These are phyloP conservation scores for Amaurobius ferox DNA, from an alignment of 2,888 invertebrate species.

Conservation along the genomic window DNA sequence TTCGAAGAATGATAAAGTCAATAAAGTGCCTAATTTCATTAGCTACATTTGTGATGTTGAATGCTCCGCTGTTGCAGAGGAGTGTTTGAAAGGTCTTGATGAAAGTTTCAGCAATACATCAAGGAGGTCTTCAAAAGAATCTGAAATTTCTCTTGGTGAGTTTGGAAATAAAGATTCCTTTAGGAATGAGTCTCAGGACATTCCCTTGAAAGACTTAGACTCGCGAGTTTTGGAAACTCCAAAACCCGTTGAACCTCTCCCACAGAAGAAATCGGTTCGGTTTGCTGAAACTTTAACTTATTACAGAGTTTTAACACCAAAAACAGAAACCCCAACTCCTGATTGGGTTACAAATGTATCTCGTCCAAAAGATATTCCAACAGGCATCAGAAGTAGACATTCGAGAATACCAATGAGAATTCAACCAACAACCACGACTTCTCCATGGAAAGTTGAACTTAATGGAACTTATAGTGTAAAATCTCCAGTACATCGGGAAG, in stretches of 20 bases:
- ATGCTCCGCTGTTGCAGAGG: constrained; percentile 15
- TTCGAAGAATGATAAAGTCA: neutral
- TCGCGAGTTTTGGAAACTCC: neutral
- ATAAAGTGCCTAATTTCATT: constrained; percentile 48
- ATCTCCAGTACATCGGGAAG: neutral
- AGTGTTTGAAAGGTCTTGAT: neutral
- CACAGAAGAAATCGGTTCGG: constrained; percentile 36
- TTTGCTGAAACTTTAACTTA: constrained; percentile 66
- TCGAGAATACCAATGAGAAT: constrained; percentile 45
- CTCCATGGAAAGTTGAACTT: constrained; percentile 45
- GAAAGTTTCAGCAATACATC: neutral
- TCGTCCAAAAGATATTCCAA: neutral
- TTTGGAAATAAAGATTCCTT: neutral
- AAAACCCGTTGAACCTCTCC: neutral
- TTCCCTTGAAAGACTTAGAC: constrained; percentile 31
- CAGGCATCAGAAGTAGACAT: neutral
- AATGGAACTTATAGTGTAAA: neutral
- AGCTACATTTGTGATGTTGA: constrained; percentile 71
- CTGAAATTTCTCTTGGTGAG: constrained; percentile 28
- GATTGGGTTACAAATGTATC: constrained; percentile 29
- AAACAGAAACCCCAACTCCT: constrained; percentile 26
- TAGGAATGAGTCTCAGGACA: constrained; percentile 9
- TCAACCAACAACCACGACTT: neutral
- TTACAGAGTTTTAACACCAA: constrained; percentile 32
- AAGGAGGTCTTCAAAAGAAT: constrained; percentile 40